Evolutionary conservation across 2,797 vertebrate species (phyloP).

Genomic region (Rhynchonycteris naso): DNA sequence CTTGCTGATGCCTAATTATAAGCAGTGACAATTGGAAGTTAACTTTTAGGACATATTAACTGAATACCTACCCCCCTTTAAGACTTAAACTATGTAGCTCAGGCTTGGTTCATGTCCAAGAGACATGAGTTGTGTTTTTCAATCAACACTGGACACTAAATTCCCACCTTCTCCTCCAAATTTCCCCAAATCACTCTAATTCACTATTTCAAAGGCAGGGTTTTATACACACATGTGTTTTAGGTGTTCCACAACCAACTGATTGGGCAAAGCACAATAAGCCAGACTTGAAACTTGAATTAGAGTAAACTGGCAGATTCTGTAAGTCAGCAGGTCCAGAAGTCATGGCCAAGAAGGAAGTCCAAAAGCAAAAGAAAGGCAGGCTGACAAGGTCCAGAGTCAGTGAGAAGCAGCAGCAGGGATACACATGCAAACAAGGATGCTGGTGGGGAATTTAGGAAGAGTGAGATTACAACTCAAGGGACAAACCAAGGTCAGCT

Average conservation of each 20-base stretch:
- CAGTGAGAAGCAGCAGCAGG: neutral
- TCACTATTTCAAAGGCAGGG: slow-evolving; percentile 49
- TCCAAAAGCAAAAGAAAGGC: neutral
- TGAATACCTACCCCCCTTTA: slow-evolving; percentile 71
- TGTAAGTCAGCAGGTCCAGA: slow-evolving; percentile 11
- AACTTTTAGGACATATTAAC: slow-evolving; percentile 73
- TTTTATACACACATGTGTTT: neutral
- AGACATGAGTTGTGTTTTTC: slow-evolving; percentile 24
- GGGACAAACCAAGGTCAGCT: neutral
- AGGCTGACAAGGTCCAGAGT: neutral
- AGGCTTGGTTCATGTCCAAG: slow-evolving; percentile 59
- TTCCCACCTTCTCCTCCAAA: slow-evolving; percentile 1
- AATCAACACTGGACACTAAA: slow-evolving; percentile 65
- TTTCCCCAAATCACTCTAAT: neutral
- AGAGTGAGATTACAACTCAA: neutral
- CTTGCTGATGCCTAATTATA: slow-evolving; percentile 77
- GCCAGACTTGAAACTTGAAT: slow-evolving; percentile 10
- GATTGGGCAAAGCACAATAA: neutral
- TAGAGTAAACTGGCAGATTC: neutral
- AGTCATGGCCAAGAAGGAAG: slow-evolving; percentile 15
- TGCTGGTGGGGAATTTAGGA: neutral
- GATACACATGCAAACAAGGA: neutral
- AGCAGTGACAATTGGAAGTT: slow-evolving; percentile 77
- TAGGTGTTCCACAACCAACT: neutral
- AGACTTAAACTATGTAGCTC: slow-evolving; percentile 64